phyloP scores from a whole-genome alignment of 2,888 invertebrate species.

The Zelleria hepariella region DNA sequence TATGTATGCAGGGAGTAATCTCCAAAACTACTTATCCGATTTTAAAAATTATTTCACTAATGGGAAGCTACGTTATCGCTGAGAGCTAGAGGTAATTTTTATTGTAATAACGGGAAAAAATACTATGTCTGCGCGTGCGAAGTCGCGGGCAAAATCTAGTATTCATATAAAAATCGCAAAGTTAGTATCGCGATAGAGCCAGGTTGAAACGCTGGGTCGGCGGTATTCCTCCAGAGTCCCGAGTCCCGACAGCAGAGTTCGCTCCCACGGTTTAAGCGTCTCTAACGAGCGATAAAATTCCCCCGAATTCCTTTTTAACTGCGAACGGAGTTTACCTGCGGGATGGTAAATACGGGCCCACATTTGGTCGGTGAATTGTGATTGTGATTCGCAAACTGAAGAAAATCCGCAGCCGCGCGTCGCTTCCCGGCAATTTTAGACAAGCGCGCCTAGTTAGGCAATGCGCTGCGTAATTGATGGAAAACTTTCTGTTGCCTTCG shows the following conservation, averaged over 20 bases:
- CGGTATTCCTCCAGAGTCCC: conserved; percentile 15
- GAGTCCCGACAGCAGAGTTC: conserved; percentile 20
- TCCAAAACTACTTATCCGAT: too few species aligned
- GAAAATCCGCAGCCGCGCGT: conserved; percentile 32
- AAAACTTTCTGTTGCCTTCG: not conserved
- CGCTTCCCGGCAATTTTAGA: conserved; percentile 16
- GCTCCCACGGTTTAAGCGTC: conserved; percentile 44
- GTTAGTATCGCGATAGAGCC: too few species aligned
- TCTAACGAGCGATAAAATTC: conserved; percentile 67
- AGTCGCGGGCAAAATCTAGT: too few species aligned
- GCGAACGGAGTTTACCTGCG: conserved; percentile 62
- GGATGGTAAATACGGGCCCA: conserved; percentile 62
- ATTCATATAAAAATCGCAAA: too few species aligned
- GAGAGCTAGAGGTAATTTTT: too few species aligned
- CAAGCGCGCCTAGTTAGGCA: conserved; percentile 2
- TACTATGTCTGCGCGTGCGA: too few species aligned
- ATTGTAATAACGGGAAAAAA: too few species aligned
- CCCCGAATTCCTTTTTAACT: conserved; percentile 60
- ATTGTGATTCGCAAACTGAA: conserved; percentile 56
- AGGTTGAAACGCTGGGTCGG: conserved; percentile 11
- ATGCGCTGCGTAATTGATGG: not conserved
- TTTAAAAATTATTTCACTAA: too few species aligned
- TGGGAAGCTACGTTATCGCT: too few species aligned
- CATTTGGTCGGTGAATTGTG: conserved; percentile 51
- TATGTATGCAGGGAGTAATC: too few species aligned